A percentile compares a stretch with the other conserved stretches of the same genome.
Conservation (phyloP, 2,113 vertebrate species). For the Burhinus oedicnemus region DNA sequence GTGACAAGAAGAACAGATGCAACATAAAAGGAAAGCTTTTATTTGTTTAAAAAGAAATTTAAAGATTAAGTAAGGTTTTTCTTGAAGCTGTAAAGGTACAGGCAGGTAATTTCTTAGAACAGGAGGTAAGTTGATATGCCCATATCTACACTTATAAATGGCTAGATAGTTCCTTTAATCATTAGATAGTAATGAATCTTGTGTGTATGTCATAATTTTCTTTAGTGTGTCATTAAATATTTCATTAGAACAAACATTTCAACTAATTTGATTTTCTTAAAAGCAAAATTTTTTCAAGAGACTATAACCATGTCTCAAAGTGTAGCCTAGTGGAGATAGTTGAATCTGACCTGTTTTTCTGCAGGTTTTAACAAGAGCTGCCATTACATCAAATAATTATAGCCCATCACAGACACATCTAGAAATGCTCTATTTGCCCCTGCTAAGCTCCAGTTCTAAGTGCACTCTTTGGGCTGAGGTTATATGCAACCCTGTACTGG, state of each 20-base stretch:
- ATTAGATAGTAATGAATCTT: background rate
- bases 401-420: background rate
- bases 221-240: background rate
- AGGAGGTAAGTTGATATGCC: background rate
- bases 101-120: background rate
- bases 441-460: background rate
- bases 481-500: background rate
- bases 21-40: background rate
- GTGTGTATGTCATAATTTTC: background rate
- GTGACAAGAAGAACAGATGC: background rate
- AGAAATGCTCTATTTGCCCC: background rate
- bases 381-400: background rate
- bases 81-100: background rate
- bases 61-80: background rate
- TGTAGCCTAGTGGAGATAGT: accelerated
- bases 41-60: background rate
- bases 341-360: background rate
- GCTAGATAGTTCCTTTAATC: background rate
- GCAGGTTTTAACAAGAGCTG: background rate
- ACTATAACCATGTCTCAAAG: background rate
- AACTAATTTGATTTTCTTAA: background rate
- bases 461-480: background rate
- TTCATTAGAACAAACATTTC: background rate
- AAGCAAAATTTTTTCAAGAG: background rate
- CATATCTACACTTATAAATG: background rate